Percentiles rank a stretch among this genome's conserved stretches.
Conservation (phyloP, 2,888 invertebrate species). For the Gasteruption jaculator region DNA sequence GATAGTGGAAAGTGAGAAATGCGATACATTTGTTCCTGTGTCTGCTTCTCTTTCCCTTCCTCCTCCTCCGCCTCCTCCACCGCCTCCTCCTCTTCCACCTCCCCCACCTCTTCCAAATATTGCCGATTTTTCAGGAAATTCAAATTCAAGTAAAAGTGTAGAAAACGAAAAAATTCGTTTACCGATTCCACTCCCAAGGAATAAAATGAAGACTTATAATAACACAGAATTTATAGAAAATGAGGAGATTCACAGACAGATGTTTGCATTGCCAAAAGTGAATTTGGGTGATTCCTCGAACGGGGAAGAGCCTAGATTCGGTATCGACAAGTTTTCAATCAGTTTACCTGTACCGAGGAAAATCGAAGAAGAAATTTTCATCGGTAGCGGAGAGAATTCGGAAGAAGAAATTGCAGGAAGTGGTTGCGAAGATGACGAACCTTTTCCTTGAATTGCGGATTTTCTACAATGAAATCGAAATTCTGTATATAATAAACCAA, state of each 20-base stretch:
- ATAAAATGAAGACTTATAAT: conserved; percentile 13
- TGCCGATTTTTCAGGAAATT: neutral
- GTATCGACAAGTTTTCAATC: neutral
- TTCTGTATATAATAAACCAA: too few species aligned
- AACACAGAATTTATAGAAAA: neutral
- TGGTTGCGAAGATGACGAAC: conserved; percentile 19
- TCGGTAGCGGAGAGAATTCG: conserved; percentile 47
- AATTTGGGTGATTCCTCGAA: too few species aligned
- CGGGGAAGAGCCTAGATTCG: too few species aligned
- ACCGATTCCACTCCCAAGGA: conserved; percentile 18
- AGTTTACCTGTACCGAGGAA: too few species aligned
- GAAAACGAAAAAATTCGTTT: conserved; percentile 8
- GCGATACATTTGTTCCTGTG: too few species aligned
- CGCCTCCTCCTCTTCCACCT: conserved; percentile 25
- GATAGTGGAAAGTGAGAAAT: conserved; percentile 2
- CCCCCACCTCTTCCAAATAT: conserved; percentile 18
- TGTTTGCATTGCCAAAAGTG: conserved; percentile 8
- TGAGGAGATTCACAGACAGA: neutral
- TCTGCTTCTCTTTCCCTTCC: neutral
- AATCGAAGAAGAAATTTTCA: conserved; percentile 40
- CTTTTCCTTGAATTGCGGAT: conserved; percentile 5
- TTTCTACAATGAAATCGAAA: conserved; percentile 8
- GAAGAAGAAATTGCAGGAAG: conserved; percentile 34
- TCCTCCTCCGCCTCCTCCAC: conserved; percentile 10
- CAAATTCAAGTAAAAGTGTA: neutral